Conservation (phyloP, 2,888 invertebrate species). For the Scaptomyza cyrtandrae region DNA sequence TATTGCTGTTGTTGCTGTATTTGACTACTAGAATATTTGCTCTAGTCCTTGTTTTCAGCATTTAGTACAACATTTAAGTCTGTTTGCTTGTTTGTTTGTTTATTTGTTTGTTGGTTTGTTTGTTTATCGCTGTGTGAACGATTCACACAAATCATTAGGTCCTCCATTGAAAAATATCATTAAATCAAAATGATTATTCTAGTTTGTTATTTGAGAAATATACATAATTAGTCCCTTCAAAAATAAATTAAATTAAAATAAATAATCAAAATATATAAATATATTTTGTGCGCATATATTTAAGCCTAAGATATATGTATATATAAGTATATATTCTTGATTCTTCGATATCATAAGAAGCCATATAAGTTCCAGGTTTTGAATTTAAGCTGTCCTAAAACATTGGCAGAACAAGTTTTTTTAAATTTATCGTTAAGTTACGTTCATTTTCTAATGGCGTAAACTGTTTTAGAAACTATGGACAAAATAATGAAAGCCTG, state of each 20-base stretch:
- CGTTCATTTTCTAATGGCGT: no score
- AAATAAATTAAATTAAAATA: background rate
- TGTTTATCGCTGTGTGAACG: constrained; percentile 35
- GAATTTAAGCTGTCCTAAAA: no score
- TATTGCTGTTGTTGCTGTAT: constrained; percentile 49
- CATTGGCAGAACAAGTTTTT: no score
- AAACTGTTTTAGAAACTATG: no score
- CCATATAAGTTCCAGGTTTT: no score
- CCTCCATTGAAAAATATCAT: constrained; percentile 39
- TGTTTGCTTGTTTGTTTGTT: constrained; percentile 11
- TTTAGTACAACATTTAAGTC: constrained; percentile 37
- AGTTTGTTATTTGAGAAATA: background rate
- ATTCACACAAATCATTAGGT: constrained; percentile 47
- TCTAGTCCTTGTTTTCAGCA: constrained; percentile 21
- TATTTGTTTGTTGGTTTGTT: constrained; percentile 20
- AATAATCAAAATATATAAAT: background rate
- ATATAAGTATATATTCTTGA: no score
- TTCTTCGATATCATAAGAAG: no score
- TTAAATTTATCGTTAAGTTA: no score
- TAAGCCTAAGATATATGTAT: no score
- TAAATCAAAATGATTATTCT: constrained; percentile 15
- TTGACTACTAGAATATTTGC: constrained; percentile 14
- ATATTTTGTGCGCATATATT: background rate
- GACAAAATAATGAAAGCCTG: no score
- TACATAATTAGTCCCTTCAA: background rate